Conservation (phyloP, 2,888 invertebrate species). For the Spicauda simplicius region DNA sequence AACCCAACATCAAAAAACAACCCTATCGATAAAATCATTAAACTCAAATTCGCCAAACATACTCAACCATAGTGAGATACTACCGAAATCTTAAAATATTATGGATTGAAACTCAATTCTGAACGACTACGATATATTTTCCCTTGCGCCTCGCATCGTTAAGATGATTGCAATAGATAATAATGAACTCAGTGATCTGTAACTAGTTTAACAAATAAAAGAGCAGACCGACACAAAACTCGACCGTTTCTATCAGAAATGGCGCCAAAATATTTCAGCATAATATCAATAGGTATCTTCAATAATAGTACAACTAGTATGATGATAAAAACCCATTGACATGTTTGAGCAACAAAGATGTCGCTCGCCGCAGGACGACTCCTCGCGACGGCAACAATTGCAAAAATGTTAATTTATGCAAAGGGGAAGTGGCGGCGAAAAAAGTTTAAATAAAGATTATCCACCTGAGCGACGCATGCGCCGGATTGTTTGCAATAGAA, state of each 20-base stretch:
- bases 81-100: constrained; percentile 48
- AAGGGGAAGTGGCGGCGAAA: constrained; percentile 78
- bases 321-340: neutral
- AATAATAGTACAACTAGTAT: neutral
- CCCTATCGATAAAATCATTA: constrained; percentile 42
- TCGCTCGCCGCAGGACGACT: neutral
- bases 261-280: constrained; percentile 41
- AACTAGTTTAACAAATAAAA: constrained; percentile 73
- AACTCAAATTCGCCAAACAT: constrained; percentile 38
- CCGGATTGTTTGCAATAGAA: constrained; percentile 63
- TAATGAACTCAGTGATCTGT: constrained; percentile 77
- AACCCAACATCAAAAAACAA: constrained; percentile 46
- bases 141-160: constrained; percentile 46
- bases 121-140: constrained; percentile 54
- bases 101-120: constrained; percentile 58
- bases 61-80: constrained; percentile 46
- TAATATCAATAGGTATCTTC: neutral
- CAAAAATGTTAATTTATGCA: constrained; percentile 81
- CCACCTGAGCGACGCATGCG: constrained; percentile 77
- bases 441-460: constrained; percentile 79
- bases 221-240: constrained; percentile 44
- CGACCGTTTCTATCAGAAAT: constrained; percentile 45
- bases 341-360: neutral
- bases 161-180: constrained; percentile 70
- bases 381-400: constrained; percentile 50